phyloP scores from a whole-genome alignment of 2,797 vertebrate species.

The Poeciliopsis presidionis region DNA sequence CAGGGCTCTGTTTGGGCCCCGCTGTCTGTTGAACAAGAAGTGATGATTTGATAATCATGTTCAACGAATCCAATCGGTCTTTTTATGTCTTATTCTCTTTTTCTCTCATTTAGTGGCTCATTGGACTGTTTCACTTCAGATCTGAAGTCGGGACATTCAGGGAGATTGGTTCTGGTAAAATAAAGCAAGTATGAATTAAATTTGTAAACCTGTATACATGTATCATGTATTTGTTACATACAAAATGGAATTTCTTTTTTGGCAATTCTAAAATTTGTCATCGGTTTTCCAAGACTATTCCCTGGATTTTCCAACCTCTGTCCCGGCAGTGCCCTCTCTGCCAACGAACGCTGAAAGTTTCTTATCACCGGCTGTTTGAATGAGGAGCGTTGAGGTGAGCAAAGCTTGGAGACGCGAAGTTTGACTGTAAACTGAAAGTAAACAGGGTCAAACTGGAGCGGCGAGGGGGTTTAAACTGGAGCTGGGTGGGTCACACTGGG shows the following conservation, averaged over 20 bases:
- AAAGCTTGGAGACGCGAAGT: neutral
- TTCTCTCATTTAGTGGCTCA: neutral
- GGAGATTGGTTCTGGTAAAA: neutral
- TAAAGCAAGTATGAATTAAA: neutral
- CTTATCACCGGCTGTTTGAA: neutral
- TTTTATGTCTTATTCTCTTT: neutral
- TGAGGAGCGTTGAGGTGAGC: neutral
- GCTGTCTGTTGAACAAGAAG: neutral
- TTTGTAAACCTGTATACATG: neutral
- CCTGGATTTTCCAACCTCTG: neutral
- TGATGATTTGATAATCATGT: neutral
- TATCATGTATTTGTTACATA: neutral
- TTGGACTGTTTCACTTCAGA: neutral
- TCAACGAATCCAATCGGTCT: neutral
- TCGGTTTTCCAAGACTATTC: neutral
- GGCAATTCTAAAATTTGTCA: neutral
- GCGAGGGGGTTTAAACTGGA: slow-evolving; percentile 4
- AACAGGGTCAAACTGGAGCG: slow-evolving; percentile 3
- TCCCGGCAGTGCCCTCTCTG: neutral
- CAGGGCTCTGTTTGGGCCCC: neutral
- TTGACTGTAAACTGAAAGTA: slow-evolving; percentile 13
- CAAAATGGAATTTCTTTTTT: neutral
- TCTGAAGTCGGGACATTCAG: neutral
- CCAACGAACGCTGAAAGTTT: neutral
- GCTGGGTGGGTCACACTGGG: slow-evolving; percentile 79